Conservation (phyloP, 1,140 invertebrate genomes). For the Coelopa frigida region DNA sequence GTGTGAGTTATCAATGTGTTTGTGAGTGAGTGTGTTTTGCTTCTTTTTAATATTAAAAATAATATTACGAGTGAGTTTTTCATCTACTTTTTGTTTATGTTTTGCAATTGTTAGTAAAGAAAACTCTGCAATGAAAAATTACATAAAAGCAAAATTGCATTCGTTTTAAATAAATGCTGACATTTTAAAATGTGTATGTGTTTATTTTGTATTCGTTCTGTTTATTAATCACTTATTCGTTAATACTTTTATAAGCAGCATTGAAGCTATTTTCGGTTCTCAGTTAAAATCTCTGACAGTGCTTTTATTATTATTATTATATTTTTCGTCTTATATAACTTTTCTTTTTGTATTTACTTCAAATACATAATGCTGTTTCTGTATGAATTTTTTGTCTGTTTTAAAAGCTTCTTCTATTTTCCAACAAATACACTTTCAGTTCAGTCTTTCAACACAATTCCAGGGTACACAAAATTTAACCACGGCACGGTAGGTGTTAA, state of each 20-base stretch:
- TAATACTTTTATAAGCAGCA: not conserved
- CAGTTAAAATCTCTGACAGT: not conserved
- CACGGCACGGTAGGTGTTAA: too few species aligned
- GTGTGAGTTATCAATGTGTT: too few species aligned
- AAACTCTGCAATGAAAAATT: not conserved
- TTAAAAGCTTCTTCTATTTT: too few species aligned
- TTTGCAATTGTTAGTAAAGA: constrained; percentile 1
- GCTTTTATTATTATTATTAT: not conserved
- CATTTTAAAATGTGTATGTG: not conserved
- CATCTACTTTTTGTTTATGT: constrained; percentile 1
- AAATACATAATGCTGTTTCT: too few species aligned
- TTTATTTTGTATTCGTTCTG: constrained; percentile 3
- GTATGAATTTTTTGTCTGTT: too few species aligned
- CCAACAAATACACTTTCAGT: too few species aligned
- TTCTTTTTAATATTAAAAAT: constrained; percentile 1
- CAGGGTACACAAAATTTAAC: too few species aligned
- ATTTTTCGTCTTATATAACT: too few species aligned
- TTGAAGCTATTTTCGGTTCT: not conserved
- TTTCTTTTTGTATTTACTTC: too few species aligned
- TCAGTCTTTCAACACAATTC: too few species aligned
- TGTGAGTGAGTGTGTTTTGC: not conserved
- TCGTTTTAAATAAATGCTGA: constrained; percentile 4
- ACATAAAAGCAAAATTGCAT: not conserved
- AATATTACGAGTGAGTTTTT: constrained; percentile 3
- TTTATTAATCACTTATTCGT: constrained; percentile 2